phyloP scores from a whole-genome alignment of 2,797 vertebrate species.

The Limnodromus scolopaceus region DNA sequence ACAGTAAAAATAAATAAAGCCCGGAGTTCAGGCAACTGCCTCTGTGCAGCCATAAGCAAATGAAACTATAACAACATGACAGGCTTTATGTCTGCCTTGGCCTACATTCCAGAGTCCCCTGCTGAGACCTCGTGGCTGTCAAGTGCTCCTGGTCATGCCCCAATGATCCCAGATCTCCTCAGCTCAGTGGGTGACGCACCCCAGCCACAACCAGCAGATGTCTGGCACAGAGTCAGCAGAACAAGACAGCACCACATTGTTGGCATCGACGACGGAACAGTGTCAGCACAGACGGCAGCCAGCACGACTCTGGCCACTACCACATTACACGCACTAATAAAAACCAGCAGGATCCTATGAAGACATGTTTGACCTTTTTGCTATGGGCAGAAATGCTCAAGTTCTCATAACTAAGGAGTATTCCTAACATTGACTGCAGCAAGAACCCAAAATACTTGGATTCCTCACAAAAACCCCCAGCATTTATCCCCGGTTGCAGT shows the following conservation, averaged over 20 bases:
- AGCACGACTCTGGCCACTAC: background rate
- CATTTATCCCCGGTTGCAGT: background rate
- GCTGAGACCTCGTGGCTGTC: conserved; percentile 15
- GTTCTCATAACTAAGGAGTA: background rate
- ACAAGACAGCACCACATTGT: background rate
- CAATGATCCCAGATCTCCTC: conserved; percentile 21
- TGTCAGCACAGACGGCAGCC: background rate
- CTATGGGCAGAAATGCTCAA: background rate
- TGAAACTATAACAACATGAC: background rate
- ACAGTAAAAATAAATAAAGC: background rate
- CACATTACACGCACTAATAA: background rate
- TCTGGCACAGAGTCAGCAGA: conserved; percentile 21
- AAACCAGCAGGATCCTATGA: background rate
- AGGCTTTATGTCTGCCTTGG: background rate
- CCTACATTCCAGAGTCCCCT: background rate
- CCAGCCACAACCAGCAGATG: background rate
- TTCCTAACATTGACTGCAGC: background rate
- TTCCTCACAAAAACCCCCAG: background rate
- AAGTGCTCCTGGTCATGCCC: conserved; percentile 36
- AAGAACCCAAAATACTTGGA: background rate
- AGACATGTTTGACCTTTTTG: background rate
- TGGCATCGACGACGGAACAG: background rate
- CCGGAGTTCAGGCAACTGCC: background rate
- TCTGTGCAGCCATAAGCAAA: background rate
- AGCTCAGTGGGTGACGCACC: conserved; percentile 13